Percentiles rank a stretch among this genome's conserved stretches.
Evolutionary conservation across 2,113 vertebrate genomes (phyloP).

Genomic region (Oncorhynchus nerka): DNA sequence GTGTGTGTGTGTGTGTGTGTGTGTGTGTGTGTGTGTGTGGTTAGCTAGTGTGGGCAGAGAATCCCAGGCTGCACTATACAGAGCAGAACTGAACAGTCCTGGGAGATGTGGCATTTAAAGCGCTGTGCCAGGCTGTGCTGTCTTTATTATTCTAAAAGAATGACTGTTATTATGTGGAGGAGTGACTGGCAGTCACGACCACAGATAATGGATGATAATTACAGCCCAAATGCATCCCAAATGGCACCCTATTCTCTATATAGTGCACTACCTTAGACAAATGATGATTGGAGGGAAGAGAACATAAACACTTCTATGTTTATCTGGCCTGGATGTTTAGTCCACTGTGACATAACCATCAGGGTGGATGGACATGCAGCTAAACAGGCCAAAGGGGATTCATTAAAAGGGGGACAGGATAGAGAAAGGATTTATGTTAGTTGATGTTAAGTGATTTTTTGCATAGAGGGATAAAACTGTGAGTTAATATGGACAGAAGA

Average conservation of each 20-base stretch:
- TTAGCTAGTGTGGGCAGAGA: not conserved
- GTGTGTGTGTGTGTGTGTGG: too few species aligned
- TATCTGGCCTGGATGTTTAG: slow-evolving; percentile 8
- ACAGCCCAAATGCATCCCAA: too few species aligned
- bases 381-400: not conserved
- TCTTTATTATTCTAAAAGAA: slow-evolving; percentile 26
- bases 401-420: not conserved
- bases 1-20: too few species aligned
- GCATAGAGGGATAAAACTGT: not conserved
- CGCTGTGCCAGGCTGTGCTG: too few species aligned
- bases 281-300: too few species aligned
- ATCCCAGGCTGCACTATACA: slow-evolving; percentile 26
- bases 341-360: slow-evolving; percentile 25
- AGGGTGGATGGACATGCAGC: not conserved
- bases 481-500: not conserved
- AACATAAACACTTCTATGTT: slow-evolving; percentile 16
- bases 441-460: not conserved
- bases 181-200: slow-evolving; percentile 62
- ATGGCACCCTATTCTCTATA: too few species aligned
- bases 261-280: too few species aligned
- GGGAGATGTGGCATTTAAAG: slow-evolving; percentile 53
- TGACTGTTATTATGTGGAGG: slow-evolving; percentile 55
- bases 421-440: not conserved
- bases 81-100: not conserved
- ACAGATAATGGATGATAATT: slow-evolving; percentile 22